These are phyloP conservation scores for Tetranychus piercei DNA, from an alignment of 2,888 invertebrate genomes.

Conservation along the genomic window DNA sequence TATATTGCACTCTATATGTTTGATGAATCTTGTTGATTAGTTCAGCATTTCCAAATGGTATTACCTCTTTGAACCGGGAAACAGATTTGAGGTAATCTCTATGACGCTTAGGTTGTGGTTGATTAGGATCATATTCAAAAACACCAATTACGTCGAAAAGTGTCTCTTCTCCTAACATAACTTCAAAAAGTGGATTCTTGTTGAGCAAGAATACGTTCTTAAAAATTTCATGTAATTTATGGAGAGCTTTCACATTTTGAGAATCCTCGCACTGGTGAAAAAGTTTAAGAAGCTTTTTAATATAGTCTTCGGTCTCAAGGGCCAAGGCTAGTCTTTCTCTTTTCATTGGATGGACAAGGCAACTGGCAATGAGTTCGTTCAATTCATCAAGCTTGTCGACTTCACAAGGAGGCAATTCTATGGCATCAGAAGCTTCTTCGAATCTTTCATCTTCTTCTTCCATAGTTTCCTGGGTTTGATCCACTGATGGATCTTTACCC, in stretches of 20 bases:
- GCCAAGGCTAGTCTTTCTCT: slow-evolving; percentile 86
- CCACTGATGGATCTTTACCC: slow-evolving; percentile 95
- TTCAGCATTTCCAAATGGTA: slow-evolving; percentile 85
- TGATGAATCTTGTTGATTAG: slow-evolving; percentile 95
- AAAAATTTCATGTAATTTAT: slow-evolving; percentile 87
- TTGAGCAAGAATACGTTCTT: slow-evolving; percentile 96
- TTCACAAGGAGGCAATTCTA: slow-evolving; percentile 85
- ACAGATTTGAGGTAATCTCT: slow-evolving; percentile 74
- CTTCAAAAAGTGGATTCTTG: slow-evolving; percentile 87
- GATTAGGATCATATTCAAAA: slow-evolving; percentile 78
- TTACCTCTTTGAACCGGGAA: slow-evolving; percentile 37
- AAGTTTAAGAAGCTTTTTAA: slow-evolving; percentile 75
- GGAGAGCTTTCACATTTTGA: slow-evolving; percentile 80
- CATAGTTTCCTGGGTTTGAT: slow-evolving; percentile 88
- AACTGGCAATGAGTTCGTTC: slow-evolving; percentile 65
- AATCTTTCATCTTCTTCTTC: slow-evolving; percentile 90
- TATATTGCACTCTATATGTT: slow-evolving; percentile 97
- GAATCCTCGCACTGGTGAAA: slow-evolving; percentile 95
- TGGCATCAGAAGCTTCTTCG: slow-evolving; percentile 77
- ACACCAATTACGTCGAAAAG: slow-evolving; percentile 88
- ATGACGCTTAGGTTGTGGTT: slow-evolving; percentile 60
- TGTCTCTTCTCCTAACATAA: slow-evolving; percentile 64
- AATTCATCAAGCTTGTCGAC: slow-evolving; percentile 82
- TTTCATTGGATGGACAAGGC: slow-evolving; percentile 65
- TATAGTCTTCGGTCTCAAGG: slow-evolving; percentile 81